Conservation (phyloP, 92 coral and sea anemone species). For the Phymanthus crucifer region DNA sequence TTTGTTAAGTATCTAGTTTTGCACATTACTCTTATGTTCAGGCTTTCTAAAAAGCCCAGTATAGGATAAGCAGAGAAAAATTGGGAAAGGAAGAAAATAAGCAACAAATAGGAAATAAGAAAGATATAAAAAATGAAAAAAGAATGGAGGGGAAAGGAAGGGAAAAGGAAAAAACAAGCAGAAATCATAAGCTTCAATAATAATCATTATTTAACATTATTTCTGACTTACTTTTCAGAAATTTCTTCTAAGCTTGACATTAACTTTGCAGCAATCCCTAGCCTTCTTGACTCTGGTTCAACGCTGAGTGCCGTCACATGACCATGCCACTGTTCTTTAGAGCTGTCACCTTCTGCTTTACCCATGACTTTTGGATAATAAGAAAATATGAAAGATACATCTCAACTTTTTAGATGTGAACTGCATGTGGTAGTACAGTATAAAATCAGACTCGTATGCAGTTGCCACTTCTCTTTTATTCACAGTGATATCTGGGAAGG, state of each 20-base stretch:
- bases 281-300: slow-evolving; percentile 91
- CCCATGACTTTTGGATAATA: slow-evolving; percentile 75
- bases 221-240: slow-evolving; percentile 80
- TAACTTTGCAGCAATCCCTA: slow-evolving; percentile 88
- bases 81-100: background rate
- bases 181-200: too few relatives aligned
- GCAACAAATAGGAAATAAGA: background rate
- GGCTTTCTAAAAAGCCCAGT: too few relatives aligned
- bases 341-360: slow-evolving; percentile 92
- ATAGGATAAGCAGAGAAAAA: background rate
- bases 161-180: too few relatives aligned
- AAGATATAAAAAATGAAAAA: background rate
- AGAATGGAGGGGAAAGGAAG: too few relatives aligned
- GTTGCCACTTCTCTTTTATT: too few relatives aligned
- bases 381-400: background rate
- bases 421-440: too few relatives aligned
- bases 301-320: slow-evolving; percentile 99
- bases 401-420: too few relatives aligned
- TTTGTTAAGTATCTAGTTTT: too few relatives aligned
- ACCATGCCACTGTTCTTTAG: slow-evolving; percentile 98
- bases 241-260: slow-evolving; percentile 88
- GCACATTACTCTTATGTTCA: too few relatives aligned
- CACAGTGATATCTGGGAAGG: too few relatives aligned
- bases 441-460: background rate
- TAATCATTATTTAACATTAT: too few relatives aligned